Percentiles rank a stretch among this genome's conserved stretches.
phyloP scores from a whole-genome alignment of 1,140 invertebrate genomes.

The Ceratina australensis region DNA sequence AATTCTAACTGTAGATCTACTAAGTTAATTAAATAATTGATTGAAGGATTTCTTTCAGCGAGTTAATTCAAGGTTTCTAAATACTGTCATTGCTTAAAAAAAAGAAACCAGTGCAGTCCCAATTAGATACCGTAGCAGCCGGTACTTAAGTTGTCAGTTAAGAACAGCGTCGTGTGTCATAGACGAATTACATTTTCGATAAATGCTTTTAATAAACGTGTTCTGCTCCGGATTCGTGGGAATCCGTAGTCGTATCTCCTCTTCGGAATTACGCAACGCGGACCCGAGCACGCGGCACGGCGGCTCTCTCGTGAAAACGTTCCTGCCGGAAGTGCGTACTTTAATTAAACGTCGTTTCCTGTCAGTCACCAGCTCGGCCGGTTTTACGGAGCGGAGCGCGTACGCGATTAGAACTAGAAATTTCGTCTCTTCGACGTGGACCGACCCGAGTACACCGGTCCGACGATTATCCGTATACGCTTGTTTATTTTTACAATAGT shows the following conservation, averaged over 20 bases:
- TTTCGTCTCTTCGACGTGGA: too few species aligned
- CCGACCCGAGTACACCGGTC: not conserved
- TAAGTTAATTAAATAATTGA: too few species aligned
- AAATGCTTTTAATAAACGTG: too few species aligned
- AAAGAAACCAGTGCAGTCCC: too few species aligned
- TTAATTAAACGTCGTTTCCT: constrained; percentile 69
- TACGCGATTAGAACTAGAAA: too few species aligned
- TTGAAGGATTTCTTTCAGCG: too few species aligned
- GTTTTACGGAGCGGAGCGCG: constrained; percentile 52
- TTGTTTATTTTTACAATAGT: constrained; percentile 54
- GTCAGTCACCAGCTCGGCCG: constrained; percentile 63
- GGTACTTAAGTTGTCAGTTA: too few species aligned
- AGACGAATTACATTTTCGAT: too few species aligned
- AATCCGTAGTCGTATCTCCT: constrained; percentile 35
- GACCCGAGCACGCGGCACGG: not conserved
- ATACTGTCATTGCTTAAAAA: too few species aligned
- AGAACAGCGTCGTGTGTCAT: too few species aligned
- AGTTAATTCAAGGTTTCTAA: too few species aligned
- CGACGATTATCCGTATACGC: constrained; percentile 18
- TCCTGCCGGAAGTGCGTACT: constrained; percentile 68
- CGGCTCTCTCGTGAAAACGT: constrained; percentile 62
- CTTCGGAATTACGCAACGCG: constrained; percentile 53
- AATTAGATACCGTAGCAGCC: too few species aligned
- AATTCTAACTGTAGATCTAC: not conserved
- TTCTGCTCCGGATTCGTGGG: constrained; percentile 9